phyloP scores from a whole-genome alignment of 2,888 invertebrate species.

The Ormyrus rosae region DNA sequence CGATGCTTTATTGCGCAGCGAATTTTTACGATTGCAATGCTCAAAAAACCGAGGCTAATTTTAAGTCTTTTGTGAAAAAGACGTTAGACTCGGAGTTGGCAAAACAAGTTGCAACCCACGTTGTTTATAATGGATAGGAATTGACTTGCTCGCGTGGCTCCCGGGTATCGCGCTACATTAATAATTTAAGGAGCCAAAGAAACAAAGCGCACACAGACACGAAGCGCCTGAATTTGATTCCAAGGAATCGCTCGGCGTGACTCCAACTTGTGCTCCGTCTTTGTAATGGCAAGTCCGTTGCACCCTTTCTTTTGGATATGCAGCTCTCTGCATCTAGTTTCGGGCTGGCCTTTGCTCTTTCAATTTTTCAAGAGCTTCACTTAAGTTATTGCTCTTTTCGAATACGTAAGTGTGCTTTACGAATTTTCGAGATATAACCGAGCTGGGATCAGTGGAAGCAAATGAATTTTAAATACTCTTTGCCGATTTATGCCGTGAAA shows the following conservation, averaged over 20 bases:
- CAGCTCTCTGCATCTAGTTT: not conserved
- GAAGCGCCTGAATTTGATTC: conserved; percentile 25
- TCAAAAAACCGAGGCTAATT: not conserved
- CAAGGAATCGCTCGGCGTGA: conserved; percentile 12
- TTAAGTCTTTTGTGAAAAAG: conserved; percentile 1
- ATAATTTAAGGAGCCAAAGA: conserved; percentile 61
- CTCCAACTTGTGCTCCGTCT: not conserved
- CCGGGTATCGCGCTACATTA: conserved; percentile 59
- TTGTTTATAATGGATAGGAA: conserved; percentile 4
- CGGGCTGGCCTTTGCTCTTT: not conserved
- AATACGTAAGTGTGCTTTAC: too few species aligned
- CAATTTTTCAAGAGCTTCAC: too few species aligned
- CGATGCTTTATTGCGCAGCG: too few species aligned
- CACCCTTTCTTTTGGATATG: not conserved
- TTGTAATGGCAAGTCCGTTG: not conserved
- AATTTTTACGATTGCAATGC: too few species aligned
- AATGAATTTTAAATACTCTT: too few species aligned
- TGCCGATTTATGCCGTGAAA: too few species aligned
- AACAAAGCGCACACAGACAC: conserved; percentile 55
- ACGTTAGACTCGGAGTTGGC: conserved; percentile 27
- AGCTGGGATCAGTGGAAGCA: too few species aligned
- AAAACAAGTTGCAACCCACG: not conserved
- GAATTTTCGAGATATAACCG: too few species aligned
- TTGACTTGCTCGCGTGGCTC: conserved; percentile 28
- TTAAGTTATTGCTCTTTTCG: too few species aligned